Percentiles rank a stretch among this genome's conserved stretches.
These are phyloP conservation scores for Cephus pygmeus DNA, from an alignment of 2,888 invertebrate genomes.

Conservation along the genomic window DNA sequence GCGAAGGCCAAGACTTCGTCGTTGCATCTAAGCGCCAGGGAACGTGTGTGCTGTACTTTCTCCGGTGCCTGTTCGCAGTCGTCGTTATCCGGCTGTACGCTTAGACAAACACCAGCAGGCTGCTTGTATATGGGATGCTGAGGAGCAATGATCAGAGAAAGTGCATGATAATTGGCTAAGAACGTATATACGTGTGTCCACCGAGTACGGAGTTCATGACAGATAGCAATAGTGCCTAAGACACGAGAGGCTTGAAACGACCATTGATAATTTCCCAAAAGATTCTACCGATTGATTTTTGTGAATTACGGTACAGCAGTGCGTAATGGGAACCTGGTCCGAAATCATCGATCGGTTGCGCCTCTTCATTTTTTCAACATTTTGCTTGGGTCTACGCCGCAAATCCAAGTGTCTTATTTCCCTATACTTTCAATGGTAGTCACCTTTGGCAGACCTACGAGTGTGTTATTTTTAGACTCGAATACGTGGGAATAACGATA, in stretches of 20 bases:
- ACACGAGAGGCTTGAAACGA: neutral
- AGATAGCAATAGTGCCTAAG: neutral
- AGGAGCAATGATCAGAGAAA: neutral
- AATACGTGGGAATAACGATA: too few species aligned
- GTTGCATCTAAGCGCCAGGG: neutral
- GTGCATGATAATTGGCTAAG: constrained; percentile 15
- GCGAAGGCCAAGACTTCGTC: neutral
- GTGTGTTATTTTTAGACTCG: too few species aligned
- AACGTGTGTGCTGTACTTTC: neutral
- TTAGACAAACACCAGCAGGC: neutral
- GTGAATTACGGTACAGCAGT: neutral
- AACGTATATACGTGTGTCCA: neutral
- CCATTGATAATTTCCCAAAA: neutral
- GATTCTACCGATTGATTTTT: neutral
- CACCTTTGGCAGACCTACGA: too few species aligned
- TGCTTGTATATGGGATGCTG: neutral
- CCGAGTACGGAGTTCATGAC: neutral
- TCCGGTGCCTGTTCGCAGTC: neutral
- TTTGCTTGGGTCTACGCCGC: too few species aligned
- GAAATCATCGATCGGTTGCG: neutral
- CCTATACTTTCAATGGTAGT: too few species aligned
- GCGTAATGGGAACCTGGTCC: neutral
- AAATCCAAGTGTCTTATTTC: too few species aligned
- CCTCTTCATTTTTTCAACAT: neutral
- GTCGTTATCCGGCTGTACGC: neutral